Evolutionary conservation across 2,113 vertebrate genomes (phyloP).

Genomic region (Brachypodius melanocephalos): DNA sequence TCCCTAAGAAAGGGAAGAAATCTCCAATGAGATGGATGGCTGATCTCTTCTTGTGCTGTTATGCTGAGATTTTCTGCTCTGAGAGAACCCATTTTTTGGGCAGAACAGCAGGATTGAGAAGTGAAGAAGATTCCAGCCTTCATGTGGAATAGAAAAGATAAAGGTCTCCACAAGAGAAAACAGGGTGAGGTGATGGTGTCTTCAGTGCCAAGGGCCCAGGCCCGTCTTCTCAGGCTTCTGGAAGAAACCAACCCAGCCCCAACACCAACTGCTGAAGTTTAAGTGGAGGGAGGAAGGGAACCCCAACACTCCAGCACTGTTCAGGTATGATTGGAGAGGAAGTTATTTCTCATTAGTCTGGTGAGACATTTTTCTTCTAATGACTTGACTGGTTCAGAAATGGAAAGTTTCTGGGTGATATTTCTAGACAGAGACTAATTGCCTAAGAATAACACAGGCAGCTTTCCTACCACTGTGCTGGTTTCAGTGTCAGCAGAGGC

Average conservation of each 20-base stretch:
- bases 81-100: not conserved
- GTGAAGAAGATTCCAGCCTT: not conserved
- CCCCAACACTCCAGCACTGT: not conserved
- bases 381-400: not conserved
- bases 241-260: not conserved
- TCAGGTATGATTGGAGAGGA: not conserved
- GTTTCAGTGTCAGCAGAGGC: constrained; percentile 30
- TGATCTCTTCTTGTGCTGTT: not conserved
- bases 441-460: constrained; percentile 51
- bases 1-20: not conserved
- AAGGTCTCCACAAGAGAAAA: not conserved
- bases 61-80: not conserved
- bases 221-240: not conserved
- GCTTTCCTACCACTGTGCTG: constrained; percentile 25
- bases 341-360: not conserved
- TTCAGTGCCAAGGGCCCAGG: not conserved
- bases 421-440: constrained; percentile 48
- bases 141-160: not conserved
- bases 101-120: not conserved
- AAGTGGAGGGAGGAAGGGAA: not conserved
- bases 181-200: not conserved
- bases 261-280: not conserved
- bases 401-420: constrained; percentile 43
- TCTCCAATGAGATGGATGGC: not conserved
- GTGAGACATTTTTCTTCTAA: not conserved